These are phyloP conservation scores for Leptinotarsa undecemlineata DNA, from an alignment of 1,140 invertebrate species.

Conservation along the genomic window DNA sequence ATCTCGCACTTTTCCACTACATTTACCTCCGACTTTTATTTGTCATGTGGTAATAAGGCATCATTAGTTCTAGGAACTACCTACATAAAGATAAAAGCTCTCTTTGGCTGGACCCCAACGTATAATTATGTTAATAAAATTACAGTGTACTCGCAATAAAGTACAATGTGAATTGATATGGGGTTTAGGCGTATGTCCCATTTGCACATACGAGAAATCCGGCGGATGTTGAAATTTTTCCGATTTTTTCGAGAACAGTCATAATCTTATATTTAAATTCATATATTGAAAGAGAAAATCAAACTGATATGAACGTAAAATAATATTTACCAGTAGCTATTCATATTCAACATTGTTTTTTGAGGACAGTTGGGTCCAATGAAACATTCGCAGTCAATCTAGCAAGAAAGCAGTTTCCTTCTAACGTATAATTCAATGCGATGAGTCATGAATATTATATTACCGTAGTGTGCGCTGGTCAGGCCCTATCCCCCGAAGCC, in stretches of 20 bases:
- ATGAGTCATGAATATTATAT: too few relatives aligned
- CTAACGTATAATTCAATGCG: too few relatives aligned
- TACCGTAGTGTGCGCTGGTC: too few relatives aligned
- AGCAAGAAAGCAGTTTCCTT: too few relatives aligned
- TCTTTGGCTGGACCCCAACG: slow-evolving; percentile 12
- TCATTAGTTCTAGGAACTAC: slow-evolving; percentile 13
- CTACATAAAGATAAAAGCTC: slow-evolving; percentile 7
- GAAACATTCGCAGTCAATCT: too few relatives aligned
- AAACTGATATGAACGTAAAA: too few relatives aligned
- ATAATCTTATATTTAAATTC: background rate
- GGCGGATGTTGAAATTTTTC: slow-evolving; percentile 11
- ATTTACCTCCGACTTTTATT: background rate
- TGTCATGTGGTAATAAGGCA: background rate
- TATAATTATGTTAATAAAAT: slow-evolving; percentile 27
- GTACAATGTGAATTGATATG: slow-evolving; percentile 22
- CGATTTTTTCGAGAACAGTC: background rate
- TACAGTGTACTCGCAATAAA: slow-evolving; percentile 21
- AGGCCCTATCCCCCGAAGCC: too few relatives aligned
- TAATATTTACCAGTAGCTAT: too few relatives aligned
- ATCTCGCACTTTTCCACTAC: background rate
- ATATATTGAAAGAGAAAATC: too few relatives aligned
- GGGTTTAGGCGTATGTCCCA: slow-evolving; percentile 14
- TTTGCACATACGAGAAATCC: slow-evolving; percentile 14
- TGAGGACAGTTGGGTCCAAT: too few relatives aligned
- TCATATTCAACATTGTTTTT: too few relatives aligned